Evolutionary conservation across 2,113 vertebrate species (phyloP), one percentile per base, ranked within the genome.

Genomic region (Mionectes macconnelli): DNA sequence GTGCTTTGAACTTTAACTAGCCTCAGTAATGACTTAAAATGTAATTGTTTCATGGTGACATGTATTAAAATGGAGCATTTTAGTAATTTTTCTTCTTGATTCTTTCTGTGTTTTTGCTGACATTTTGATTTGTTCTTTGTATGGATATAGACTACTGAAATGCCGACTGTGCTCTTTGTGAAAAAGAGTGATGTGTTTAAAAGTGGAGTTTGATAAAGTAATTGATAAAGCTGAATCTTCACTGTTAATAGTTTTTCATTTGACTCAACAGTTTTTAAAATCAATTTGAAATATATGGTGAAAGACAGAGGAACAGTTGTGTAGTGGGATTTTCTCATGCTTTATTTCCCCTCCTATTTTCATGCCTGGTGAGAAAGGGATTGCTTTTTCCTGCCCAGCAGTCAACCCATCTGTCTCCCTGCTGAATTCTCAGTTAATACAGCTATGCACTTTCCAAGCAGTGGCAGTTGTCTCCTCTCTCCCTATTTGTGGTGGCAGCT

Each of bases 1-100:
- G 6, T 40, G 14, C 59, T 89, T 10, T 87, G 52, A 90, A 68
- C 25, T 80, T 77, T 33, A 64, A 17, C 4, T 35, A 39, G 39
- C 17, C 8, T 49, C 60, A 40, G 11, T 53, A 84, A 39, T 74
- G 13, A 55, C 49, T 77, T 88, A 45, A 75, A 62, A 50, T 47
- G 23, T 30, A 39, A 25, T 67, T 84, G 1, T 87, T 89, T 57
- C 1, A 0, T 66, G 25, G 19, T 87, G 47, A 45, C 0, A 0
- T 33, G 10, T 30, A 8, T 78, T 87, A 44, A 72, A 89, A 64
- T 24, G 27, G 16, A 75, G 16, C 37, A 37, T 50, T 63, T 15
- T 33, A 59, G 16, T 78, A 62, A 28, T 66, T 64, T 69, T 86
- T 89, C 14, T 13, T 49, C 27, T 44, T 12, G 2, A 1, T 20